phyloP scores from a whole-genome alignment of 2,113 vertebrate genomes.

The Suricata suricatta region DNA sequence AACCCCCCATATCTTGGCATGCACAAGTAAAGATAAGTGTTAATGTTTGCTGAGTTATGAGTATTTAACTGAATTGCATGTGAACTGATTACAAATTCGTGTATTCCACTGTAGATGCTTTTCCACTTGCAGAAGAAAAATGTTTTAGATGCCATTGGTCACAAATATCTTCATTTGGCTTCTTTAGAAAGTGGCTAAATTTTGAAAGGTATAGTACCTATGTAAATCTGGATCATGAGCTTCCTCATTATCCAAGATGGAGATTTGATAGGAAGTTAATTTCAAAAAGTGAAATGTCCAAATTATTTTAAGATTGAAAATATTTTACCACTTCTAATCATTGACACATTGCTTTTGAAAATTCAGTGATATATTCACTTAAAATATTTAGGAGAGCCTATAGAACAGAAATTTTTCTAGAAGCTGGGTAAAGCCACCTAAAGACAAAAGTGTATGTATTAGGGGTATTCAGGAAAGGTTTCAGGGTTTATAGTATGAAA shows the following conservation, averaged over 20 bases:
- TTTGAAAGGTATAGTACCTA: background rate
- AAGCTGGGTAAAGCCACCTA: background rate
- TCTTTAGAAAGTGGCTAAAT: background rate
- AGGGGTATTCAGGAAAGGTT: background rate
- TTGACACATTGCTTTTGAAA: background rate
- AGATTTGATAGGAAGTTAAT: slow-evolving; percentile 21
- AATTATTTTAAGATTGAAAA: slow-evolving; percentile 29
- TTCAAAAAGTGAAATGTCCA: background rate
- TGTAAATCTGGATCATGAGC: background rate
- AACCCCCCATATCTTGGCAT: background rate
- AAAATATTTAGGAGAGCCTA: background rate
- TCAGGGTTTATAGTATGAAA: background rate
- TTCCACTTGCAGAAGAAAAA: background rate
- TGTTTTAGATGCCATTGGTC: background rate
- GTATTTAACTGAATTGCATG: background rate
- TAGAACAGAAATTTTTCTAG: background rate
- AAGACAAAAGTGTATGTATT: background rate
- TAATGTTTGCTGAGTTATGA: background rate
- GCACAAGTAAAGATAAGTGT: background rate
- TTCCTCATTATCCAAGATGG: slow-evolving; percentile 9
- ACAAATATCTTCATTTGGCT: background rate
- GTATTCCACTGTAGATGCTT: background rate
- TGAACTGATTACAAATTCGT: background rate
- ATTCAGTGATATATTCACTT: background rate
- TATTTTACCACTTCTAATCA: background rate